Evolutionary conservation across 2,888 invertebrate genomes (phyloP).

Genomic region (Temnothorax rugatulus): DNA sequence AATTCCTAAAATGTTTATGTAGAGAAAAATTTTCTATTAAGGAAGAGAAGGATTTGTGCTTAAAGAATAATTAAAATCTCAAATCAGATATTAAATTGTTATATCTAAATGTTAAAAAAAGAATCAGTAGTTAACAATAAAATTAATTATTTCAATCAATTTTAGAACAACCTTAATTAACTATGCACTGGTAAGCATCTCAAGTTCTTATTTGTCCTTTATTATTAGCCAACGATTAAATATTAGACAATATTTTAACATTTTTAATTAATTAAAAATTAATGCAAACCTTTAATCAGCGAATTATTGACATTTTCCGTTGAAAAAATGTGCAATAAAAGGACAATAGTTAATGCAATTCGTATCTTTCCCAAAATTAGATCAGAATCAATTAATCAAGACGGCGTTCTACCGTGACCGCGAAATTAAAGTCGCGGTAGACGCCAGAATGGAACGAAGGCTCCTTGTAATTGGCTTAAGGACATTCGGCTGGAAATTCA

Average conservation of each 20-base stretch:
- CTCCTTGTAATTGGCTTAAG: slow-evolving; percentile 58
- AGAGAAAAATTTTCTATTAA: not conserved
- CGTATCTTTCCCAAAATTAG: not conserved
- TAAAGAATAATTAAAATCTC: not conserved
- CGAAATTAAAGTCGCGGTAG: slow-evolving; percentile 47
- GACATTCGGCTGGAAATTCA: slow-evolving; percentile 60
- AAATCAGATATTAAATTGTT: not conserved
- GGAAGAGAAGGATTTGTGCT: not conserved
- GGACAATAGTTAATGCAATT: not conserved
- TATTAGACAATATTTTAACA: not conserved
- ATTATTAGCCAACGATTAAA: not conserved
- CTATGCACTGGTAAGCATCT: not conserved
- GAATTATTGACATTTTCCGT: not conserved
- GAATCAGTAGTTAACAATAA: not conserved
- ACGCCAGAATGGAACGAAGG: slow-evolving; percentile 38
- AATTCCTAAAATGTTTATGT: not conserved
- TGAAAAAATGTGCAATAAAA: not conserved
- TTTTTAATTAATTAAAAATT: not conserved
- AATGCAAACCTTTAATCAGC: not conserved
- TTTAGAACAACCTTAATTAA: not conserved
- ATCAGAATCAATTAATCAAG: slow-evolving; percentile 47
- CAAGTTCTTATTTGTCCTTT: not conserved
- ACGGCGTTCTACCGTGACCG: not conserved
- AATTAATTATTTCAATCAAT: not conserved
- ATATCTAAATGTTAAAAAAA: not conserved